Base-by-base conservation (phyloP, 1,140 invertebrate species). In the Drosophila murphyi region DNA sequence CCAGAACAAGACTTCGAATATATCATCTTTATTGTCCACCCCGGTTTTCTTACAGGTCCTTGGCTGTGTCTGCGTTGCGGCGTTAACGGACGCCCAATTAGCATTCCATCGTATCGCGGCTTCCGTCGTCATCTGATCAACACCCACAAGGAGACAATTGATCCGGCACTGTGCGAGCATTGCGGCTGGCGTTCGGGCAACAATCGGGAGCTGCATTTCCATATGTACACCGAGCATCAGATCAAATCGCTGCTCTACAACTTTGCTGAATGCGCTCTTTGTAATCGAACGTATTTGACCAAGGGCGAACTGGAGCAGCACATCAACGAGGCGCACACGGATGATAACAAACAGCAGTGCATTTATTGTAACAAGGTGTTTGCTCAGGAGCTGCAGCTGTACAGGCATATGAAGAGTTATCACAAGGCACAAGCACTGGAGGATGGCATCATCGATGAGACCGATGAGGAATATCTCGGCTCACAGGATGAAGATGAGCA, bases 71-170 rank as follows among this genome's bases (percentile, higher is more conserved):
- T 95, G n/a, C 93, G 94, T 45, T 96, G 95, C 91, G 95, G 94
- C n/a, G 94, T 94, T 81, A 93, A 94, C 92, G 93, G 95, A 80
- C 93, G 95, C 92, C 93, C 95, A 74, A 91, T 95, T 29, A 94
- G 95, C 83, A 97, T 97, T 89, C 94, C 95, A 28, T 94, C 95
- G 31, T 97, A 97, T 91, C 95, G 95, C 65, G 94, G 95, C 71
- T 97, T 96, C 82, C 94, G 96, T 61, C 95, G 96, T 65, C 97
- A 97, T 93, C 95, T 97, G 91, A 95, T 96, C 37, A 96, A 97
- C 76, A 94, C 96, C 0, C 97, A 97, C 80, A 95, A 95, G 78
- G 96, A 97, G 78, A 96, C 96, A 74, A 96, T 97, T 67, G 95
- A 97, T 90, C 93, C 95, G 2, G 94, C 95, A 31, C 95, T 98